These are phyloP conservation scores for Tubulanus polymorphus DNA, from an alignment of 2,888 invertebrate genomes.

Conservation along the genomic window DNA sequence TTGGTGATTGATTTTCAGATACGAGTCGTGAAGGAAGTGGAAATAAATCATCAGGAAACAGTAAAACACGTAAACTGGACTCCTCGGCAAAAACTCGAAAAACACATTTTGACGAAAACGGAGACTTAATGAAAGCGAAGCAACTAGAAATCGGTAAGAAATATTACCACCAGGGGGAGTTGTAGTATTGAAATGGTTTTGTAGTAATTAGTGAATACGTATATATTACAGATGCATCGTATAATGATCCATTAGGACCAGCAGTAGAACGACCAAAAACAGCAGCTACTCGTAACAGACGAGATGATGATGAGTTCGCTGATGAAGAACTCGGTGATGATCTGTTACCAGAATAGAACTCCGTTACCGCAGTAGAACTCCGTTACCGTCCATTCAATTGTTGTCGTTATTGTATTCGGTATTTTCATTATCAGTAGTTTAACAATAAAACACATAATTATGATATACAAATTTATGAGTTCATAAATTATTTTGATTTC, in stretches of 20 bases:
- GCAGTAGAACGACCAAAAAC: conserved; percentile 55
- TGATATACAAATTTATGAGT: too few relatives aligned
- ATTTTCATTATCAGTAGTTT: too few relatives aligned
- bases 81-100: too few relatives aligned
- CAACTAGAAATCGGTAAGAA: conserved; percentile 37
- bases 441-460: too few relatives aligned
- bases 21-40: conserved; percentile 31
- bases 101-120: conserved; percentile 25
- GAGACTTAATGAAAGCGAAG: background rate
- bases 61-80: conserved; percentile 4
- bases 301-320: conserved; percentile 66
- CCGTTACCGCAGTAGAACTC: too few relatives aligned
- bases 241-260: conserved; percentile 55
- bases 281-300: conserved; percentile 47
- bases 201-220: background rate
- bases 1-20: conserved; percentile 18
- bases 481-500: too few relatives aligned
- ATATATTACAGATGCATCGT: conserved; percentile 41
- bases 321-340: conserved; percentile 73
- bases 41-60: conserved; percentile 12
- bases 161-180: background rate
- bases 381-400: too few relatives aligned
- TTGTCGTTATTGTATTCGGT: too few relatives aligned
- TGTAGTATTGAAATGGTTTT: background rate
- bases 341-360: conserved; percentile 66